phyloP scores from a whole-genome alignment of 2,888 invertebrate species.

The Hypena proboscidalis region DNA sequence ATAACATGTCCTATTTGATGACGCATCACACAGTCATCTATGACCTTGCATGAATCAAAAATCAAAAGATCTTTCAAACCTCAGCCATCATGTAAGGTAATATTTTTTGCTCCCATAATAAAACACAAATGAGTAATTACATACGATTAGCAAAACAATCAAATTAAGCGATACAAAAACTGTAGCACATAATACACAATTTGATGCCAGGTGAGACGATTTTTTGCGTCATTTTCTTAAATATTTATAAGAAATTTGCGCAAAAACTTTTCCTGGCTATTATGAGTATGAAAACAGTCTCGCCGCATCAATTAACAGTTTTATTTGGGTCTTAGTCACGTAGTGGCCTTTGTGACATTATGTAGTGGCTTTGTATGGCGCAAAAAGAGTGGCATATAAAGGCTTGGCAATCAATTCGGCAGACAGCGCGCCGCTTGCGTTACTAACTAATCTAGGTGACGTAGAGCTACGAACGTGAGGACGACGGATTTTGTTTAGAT shows the following conservation, averaged over 20 bases:
- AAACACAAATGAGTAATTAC: slow-evolving; percentile 33
- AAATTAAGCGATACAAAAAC: slow-evolving; percentile 34
- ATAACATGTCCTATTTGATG: neutral
- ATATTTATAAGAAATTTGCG: slow-evolving; percentile 11
- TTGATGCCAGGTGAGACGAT: slow-evolving; percentile 32
- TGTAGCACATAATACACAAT: slow-evolving; percentile 9
- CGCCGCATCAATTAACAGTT: slow-evolving; percentile 49
- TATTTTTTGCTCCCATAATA: slow-evolving; percentile 25
- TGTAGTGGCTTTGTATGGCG: slow-evolving; percentile 43
- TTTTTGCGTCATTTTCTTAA: slow-evolving; percentile 35
- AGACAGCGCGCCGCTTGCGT: slow-evolving; percentile 79
- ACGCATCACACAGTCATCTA: slow-evolving; percentile 2
- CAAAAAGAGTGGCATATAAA: slow-evolving; percentile 67
- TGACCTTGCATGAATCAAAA: slow-evolving; percentile 14
- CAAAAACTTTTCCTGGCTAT: slow-evolving; percentile 15
- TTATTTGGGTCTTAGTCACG: slow-evolving; percentile 39
- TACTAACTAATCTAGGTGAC: slow-evolving; percentile 56
- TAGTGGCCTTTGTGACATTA: slow-evolving; percentile 33
- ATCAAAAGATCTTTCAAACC: slow-evolving; percentile 11
- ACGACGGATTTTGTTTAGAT: neutral
- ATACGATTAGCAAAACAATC: slow-evolving; percentile 35
- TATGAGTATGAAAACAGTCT: slow-evolving; percentile 36
- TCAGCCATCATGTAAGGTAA: slow-evolving; percentile 18
- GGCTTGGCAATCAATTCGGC: slow-evolving; percentile 50
- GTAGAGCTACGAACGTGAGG: slow-evolving; percentile 55